phyloP scores from a whole-genome alignment of 2,113 vertebrate genomes.

The Ancistrus triradiatus region DNA sequence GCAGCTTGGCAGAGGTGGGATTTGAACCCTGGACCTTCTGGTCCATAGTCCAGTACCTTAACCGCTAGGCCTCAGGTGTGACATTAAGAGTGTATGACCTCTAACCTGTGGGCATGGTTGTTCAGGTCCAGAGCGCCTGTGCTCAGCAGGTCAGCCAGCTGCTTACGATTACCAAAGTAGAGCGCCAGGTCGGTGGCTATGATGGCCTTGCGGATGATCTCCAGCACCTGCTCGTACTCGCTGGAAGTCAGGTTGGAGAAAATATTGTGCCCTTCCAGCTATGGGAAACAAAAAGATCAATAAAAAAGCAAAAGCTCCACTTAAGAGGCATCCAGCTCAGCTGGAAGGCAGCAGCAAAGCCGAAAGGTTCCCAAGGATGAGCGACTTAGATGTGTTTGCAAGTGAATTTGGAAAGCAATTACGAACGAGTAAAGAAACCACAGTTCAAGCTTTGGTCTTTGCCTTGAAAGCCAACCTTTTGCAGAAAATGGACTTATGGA shows the following conservation, averaged over 20 bases:
- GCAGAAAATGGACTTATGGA: no score
- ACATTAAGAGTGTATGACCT: slow-evolving; percentile 5
- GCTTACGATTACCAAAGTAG: slow-evolving; percentile 96
- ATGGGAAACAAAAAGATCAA: slow-evolving; percentile 81
- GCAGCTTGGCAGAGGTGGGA: no score
- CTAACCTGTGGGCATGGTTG: slow-evolving; percentile 90
- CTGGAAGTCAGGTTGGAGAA: slow-evolving; percentile 96
- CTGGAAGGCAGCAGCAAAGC: slow-evolving; percentile 52
- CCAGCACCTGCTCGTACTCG: slow-evolving; percentile 95
- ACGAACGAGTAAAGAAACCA: background rate
- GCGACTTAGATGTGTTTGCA: background rate
- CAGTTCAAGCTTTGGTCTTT: slow-evolving; percentile 1
- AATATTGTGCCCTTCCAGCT: slow-evolving; percentile 99
- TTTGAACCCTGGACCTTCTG: no score
- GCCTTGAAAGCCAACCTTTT: no score
- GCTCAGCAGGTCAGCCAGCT: slow-evolving; percentile 84
- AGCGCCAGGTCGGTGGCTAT: slow-evolving; percentile 96
- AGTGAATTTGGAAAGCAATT: background rate
- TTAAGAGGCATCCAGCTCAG: slow-evolving; percentile 64
- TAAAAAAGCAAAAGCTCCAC: slow-evolving; percentile 79
- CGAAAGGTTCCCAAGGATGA: slow-evolving; percentile 15
- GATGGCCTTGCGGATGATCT: slow-evolving; percentile 99
- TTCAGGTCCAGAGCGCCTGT: slow-evolving; percentile 79
- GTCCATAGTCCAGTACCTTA: no score
- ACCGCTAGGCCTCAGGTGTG: no score